A percentile compares a stretch with the other conserved stretches of the same genome.
Conservation (phyloP, 2,888 invertebrate genomes). For the Aelia acuminata region DNA sequence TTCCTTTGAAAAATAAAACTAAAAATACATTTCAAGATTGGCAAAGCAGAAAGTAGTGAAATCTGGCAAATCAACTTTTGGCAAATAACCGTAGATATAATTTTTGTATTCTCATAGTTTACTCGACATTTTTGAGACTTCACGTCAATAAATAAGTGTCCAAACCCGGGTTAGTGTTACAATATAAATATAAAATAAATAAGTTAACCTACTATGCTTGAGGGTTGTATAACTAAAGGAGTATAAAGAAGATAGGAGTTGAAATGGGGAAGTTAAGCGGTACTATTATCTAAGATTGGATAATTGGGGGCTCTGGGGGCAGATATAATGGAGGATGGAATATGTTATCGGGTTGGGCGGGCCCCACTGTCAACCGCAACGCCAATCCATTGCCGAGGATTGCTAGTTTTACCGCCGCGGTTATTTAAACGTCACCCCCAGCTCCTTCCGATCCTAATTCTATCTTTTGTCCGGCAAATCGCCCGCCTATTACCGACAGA, state of each 20-base stretch:
- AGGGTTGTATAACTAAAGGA: neutral
- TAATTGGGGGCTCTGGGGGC: neutral
- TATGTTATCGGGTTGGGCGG: neutral
- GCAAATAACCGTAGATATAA: too few relatives aligned
- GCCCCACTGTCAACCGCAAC: neutral
- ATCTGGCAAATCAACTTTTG: too few relatives aligned
- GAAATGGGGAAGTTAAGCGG: neutral
- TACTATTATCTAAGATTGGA: neutral
- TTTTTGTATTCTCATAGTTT: too few relatives aligned
- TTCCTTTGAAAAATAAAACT: too few relatives aligned
- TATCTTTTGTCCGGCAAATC: constrained; percentile 35
- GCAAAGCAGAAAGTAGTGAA: too few relatives aligned
- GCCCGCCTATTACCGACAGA: neutral
- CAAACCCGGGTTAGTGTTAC: too few relatives aligned
- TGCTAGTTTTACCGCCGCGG: constrained; percentile 17
- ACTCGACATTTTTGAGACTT: too few relatives aligned
- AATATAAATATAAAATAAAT: neutral
- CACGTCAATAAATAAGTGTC: too few relatives aligned
- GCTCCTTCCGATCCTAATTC: neutral
- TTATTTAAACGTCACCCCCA: constrained; percentile 50
- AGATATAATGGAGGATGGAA: constrained; percentile 20
- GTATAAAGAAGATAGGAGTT: neutral
- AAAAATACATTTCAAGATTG: too few relatives aligned
- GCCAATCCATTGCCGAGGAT: neutral
- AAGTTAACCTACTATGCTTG: neutral